Percentiles rank a stretch among this genome's conserved stretches.
Conservation (phyloP, 1,140 invertebrate genomes). For the Campoletis sonorensis region DNA sequence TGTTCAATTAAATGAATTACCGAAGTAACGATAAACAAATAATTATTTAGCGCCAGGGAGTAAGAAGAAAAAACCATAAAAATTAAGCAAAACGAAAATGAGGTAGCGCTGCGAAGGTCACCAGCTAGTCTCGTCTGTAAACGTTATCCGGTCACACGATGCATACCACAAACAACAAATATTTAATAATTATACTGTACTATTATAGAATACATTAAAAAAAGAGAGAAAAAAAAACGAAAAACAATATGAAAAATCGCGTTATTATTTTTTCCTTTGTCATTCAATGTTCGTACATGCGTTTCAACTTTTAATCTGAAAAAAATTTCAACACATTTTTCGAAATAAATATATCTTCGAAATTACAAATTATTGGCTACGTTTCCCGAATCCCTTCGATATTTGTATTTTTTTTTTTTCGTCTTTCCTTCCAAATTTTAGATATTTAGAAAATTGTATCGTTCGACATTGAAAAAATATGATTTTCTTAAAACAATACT, state of each 20-base stretch:
- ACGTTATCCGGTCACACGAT: slow-evolving; percentile 72
- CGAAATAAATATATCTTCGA: no score
- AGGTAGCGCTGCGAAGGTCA: slow-evolving; percentile 71
- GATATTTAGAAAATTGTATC: no score
- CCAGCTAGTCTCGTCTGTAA: slow-evolving; percentile 74
- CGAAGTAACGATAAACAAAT: slow-evolving; percentile 62
- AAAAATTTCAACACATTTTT: no score
- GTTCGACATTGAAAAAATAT: no score
- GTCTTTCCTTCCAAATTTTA: no score
- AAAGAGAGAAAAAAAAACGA: no score
- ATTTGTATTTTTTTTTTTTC: no score
- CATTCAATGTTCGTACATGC: no score
- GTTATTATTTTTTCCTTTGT: neutral
- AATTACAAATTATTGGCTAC: no score
- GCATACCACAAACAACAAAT: slow-evolving; percentile 68
- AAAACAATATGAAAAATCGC: slow-evolving; percentile 46
- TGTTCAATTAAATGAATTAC: slow-evolving; percentile 55
- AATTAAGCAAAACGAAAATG: slow-evolving; percentile 54
- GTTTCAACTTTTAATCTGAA: no score
- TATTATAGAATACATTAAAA: slow-evolving; percentile 74
- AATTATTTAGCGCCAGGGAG: slow-evolving; percentile 66
- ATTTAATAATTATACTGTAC: slow-evolving; percentile 74
- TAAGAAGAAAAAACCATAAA: slow-evolving; percentile 56
- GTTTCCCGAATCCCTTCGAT: no score
- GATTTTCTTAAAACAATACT: no score